Conservation (phyloP, 2,113 vertebrate species). For the Todiramphus chloris region DNA sequence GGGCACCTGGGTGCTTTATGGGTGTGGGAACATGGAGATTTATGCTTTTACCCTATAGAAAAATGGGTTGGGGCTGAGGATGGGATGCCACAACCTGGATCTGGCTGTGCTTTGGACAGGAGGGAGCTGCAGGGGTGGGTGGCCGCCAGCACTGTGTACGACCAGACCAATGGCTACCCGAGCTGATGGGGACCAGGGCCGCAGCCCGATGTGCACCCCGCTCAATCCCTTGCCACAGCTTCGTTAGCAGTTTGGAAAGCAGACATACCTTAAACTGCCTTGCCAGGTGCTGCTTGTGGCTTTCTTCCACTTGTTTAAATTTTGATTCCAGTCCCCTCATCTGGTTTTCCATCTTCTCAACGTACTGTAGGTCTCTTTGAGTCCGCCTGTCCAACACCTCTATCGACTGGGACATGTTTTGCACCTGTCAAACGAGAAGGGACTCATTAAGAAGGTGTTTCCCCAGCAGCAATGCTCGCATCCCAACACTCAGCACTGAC, state of each 20-base stretch:
- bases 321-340: constrained; percentile 97
- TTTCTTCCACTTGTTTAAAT: constrained; percentile 97
- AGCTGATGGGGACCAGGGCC: background rate
- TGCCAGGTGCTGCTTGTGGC: constrained; percentile 96
- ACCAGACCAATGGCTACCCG: fast-evolving
- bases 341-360: constrained; percentile 98
- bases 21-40: fast-evolving
- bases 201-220: fast-evolving
- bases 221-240: background rate
- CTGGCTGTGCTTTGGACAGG: background rate
- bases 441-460: background rate
- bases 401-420: constrained; percentile 99
- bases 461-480: background rate
- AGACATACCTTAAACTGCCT: constrained; percentile 95
- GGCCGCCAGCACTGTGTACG: fast-evolving
- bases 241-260: background rate
- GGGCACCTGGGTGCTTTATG: background rate
- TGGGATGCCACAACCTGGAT: background rate
- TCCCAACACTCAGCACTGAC: fast-evolving
- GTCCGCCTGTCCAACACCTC: constrained; percentile 97
- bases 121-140: background rate
- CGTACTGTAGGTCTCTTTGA: constrained; percentile 95
- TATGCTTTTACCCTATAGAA: background rate
- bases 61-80: background rate
- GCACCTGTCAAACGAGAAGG: constrained; percentile 81